Percentiles rank a stretch among this genome's conserved stretches.
These are phyloP conservation scores for Glyptemys insculpta DNA, from an alignment of 2,797 vertebrate genomes.

Conservation along the genomic window DNA sequence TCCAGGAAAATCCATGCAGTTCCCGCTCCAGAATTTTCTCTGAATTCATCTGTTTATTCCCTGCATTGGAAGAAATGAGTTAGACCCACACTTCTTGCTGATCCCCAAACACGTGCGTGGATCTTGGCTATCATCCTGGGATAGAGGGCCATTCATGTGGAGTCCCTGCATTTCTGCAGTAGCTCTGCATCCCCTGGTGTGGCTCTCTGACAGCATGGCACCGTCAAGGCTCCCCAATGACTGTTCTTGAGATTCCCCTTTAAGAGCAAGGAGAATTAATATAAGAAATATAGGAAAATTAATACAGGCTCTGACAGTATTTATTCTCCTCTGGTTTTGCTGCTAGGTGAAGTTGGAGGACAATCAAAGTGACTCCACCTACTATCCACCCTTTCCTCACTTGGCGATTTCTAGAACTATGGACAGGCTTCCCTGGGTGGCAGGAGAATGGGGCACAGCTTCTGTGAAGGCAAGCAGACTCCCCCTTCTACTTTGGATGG, in stretches of 20 bases:
- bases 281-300: not conserved
- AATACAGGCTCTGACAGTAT: not conserved
- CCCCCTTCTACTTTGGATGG: not conserved
- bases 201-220: not conserved
- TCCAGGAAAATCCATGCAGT: not conserved
- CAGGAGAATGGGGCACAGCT: not conserved
- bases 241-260: accelerated
- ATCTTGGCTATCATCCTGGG: not conserved
- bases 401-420: not conserved
- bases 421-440: not conserved
- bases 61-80: not conserved
- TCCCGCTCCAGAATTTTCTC: not conserved
- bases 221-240: not conserved
- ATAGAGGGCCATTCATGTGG: not conserved
- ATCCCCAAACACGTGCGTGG: not conserved
- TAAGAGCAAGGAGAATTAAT: not conserved
- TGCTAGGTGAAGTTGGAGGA: not conserved
- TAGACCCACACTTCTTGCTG: not conserved
- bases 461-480: not conserved
- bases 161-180: not conserved
- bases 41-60: not conserved
- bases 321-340: not conserved
- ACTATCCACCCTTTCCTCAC: not conserved
- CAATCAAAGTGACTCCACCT: not conserved
- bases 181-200: not conserved